Evolutionary conservation across 2,888 invertebrate species (phyloP).

Genomic region (Hermaeophaga mercurialis): DNA sequence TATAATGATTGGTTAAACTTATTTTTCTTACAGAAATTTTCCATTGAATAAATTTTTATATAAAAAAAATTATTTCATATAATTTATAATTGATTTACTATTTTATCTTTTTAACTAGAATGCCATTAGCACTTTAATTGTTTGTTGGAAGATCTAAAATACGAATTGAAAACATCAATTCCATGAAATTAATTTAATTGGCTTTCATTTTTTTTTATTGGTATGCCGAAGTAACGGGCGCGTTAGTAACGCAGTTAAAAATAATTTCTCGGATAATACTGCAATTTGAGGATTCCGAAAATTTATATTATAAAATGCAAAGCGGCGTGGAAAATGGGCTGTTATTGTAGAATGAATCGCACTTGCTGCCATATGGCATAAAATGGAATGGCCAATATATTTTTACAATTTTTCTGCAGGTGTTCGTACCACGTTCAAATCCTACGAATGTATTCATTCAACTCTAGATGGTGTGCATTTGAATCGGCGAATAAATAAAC

Average conservation of each 20-base stretch:
- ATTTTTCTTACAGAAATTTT: too few relatives aligned
- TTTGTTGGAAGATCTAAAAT: too few relatives aligned
- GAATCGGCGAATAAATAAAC: too few relatives aligned
- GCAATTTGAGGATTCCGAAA: conserved; percentile 32
- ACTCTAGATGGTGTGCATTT: too few relatives aligned
- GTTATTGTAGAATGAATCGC: conserved; percentile 36
- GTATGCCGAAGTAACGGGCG: conserved; percentile 24
- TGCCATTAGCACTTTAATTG: too few relatives aligned
- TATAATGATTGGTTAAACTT: too few relatives aligned
- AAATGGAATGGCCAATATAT: conserved; percentile 36
- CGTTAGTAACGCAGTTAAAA: conserved; percentile 29
- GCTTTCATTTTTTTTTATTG: conserved; percentile 29
- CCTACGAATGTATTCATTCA: conserved; percentile 14
- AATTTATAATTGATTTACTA: too few relatives aligned
- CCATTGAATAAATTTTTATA: too few relatives aligned
- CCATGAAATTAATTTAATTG: conserved; percentile 40
- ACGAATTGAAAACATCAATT: conserved; percentile 25
- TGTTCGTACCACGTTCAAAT: conserved; percentile 20
- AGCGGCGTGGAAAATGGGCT: conserved; percentile 32
- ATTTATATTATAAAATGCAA: conserved; percentile 35
- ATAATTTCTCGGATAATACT: conserved; percentile 33
- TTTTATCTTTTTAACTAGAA: too few relatives aligned
- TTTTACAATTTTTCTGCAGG: conserved; percentile 31
- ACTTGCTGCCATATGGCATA: conserved; percentile 34
- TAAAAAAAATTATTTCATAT: too few relatives aligned